Evolutionary conservation across 2,797 vertebrate genomes (phyloP).

Genomic region (Spinibarbus caldwelli): DNA sequence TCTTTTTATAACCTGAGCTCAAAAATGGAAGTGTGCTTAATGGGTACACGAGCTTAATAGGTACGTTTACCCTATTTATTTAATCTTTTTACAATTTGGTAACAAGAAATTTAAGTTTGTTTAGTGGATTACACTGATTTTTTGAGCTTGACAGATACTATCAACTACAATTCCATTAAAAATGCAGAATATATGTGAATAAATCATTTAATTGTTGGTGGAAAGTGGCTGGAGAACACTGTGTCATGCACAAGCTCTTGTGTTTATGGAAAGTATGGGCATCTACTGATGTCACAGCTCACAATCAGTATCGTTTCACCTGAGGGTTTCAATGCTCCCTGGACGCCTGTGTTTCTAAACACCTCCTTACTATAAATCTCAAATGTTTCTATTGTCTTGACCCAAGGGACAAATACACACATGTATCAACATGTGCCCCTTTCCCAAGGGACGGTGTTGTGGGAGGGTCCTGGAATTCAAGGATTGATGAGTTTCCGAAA

Average conservation of each 20-base stretch:
- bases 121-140: background rate
- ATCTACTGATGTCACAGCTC: background rate
- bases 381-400: background rate
- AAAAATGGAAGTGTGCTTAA: too few relatives aligned
- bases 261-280: background rate
- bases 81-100: too few relatives aligned
- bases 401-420: conserved; percentile 4
- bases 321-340: background rate
- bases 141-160: background rate
- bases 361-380: conserved; percentile 32
- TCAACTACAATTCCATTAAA: background rate
- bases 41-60: too few relatives aligned
- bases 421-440: background rate
- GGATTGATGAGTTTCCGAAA: conserved; percentile 31
- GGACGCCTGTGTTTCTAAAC: background rate
- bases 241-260: background rate
- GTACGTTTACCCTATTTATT: too few relatives aligned
- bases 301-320: background rate
- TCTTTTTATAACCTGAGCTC: too few relatives aligned
- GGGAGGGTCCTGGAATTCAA: conserved; percentile 5
- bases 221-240: background rate
- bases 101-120: too few relatives aligned
- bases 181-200: background rate
- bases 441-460: conserved; percentile 9
- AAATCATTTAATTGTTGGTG: background rate